Evolutionary conservation across 2,888 invertebrate genomes (phyloP), one percentile per base, ranked within the genome.

Genomic region (Mesorhabditis spiculigera): DNA sequence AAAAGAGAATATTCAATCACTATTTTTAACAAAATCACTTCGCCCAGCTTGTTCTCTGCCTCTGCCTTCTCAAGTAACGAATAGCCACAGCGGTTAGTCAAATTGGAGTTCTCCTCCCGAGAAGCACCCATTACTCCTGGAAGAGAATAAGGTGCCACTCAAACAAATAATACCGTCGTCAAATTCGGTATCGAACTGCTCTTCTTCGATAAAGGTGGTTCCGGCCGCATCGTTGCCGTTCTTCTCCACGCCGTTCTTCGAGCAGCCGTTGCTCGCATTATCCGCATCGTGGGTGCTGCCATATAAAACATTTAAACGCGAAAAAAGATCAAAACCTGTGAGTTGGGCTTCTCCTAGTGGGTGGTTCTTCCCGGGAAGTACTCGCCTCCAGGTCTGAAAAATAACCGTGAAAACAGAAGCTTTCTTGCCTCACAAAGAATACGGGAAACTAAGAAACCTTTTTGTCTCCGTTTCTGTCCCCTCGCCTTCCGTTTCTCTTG

Each of bases 341-440:
- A 50, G 58, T n/a, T n/a, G 58, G 58, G 58, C 58, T 50, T 50
- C 58, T 50, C 58, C 58, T 50, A 13, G 58, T 50, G 8, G 58
- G 58, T n/a, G 58, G 58, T 50, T 50, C 58, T 50, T 50, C 58
- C 8, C 58, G 58, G n/a, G 58, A 50, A 13, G 58, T 50, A n/a
- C 58, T n/a, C 58, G 58, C 58, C n/a, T 50, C 58, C 10, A n/a
- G n/a, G 58, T 50, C 58, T 50, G 58, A 50, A 28, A 28, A 28
- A 28, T 28, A 28, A 28, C 28, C 28, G 28, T 28, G 28, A 28
- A 28, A 1, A 28, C 28, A 28, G 28, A 28, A 28, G 28, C 28
- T 28, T 28, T 28, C 28, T 28, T 1, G 28, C 28, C 28, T 28
- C 28, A 28, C 28, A 10, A 50, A 50, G 58, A 50, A 50, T 13